A percentile compares a stretch with the other conserved stretches of the same genome.
phyloP scores from a whole-genome alignment of 2,113 vertebrate genomes.

The Illadopsis cleaveri region DNA sequence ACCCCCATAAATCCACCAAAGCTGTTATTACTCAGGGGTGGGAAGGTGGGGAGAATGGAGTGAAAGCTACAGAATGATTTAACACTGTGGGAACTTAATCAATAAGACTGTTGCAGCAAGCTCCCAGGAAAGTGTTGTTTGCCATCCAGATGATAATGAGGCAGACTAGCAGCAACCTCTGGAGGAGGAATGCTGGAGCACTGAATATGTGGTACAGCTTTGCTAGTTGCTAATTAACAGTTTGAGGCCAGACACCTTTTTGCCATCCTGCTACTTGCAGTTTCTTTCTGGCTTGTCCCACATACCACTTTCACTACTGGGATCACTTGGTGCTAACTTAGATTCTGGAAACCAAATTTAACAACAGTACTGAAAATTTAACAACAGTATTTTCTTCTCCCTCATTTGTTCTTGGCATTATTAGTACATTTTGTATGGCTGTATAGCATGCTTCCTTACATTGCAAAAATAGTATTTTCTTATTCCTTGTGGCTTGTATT shows the following conservation, averaged over 20 bases:
- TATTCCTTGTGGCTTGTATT: not conserved
- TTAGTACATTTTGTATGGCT: constrained; percentile 50
- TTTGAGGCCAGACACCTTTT: constrained; percentile 71
- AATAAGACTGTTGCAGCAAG: constrained; percentile 76
- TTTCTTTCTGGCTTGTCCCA: constrained; percentile 67
- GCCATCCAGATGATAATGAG: constrained; percentile 83
- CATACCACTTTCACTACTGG: constrained; percentile 51
- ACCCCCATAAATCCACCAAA: constrained; percentile 74
- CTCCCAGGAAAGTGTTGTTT: constrained; percentile 80
- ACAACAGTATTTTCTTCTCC: constrained; percentile 50
- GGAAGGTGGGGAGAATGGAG: constrained; percentile 72
- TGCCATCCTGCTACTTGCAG: constrained; percentile 59
- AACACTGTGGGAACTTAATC: constrained; percentile 83
- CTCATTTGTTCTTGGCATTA: constrained; percentile 53
- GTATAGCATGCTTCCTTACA: constrained; percentile 8
- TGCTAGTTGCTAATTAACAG: constrained; percentile 79
- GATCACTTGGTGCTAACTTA: constrained; percentile 59
- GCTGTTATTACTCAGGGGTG: constrained; percentile 79
- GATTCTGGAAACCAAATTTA: constrained; percentile 64
- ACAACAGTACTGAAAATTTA: constrained; percentile 54
- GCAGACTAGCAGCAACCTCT: constrained; percentile 77
- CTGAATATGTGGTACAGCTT: constrained; percentile 68
- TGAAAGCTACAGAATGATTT: constrained; percentile 81
- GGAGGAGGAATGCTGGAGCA: constrained; percentile 73
- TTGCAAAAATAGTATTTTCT: not conserved